Evolutionary conservation across 2,888 invertebrate species (phyloP).

Genomic region (Epinotia brunnichana): DNA sequence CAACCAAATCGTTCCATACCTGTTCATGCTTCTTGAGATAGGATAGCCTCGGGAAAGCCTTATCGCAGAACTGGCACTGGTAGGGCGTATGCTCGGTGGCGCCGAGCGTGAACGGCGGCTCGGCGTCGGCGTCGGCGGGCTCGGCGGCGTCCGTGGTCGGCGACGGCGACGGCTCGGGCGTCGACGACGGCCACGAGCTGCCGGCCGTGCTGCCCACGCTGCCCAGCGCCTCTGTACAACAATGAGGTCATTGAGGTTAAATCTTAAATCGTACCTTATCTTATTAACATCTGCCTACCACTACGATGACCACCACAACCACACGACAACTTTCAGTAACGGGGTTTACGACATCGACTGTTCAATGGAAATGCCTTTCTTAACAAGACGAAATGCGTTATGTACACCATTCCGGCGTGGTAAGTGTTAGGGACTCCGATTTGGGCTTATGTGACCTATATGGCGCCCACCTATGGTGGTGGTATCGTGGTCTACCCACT

Average conservation of each 20-base stretch:
- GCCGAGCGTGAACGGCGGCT: conserved; percentile 86
- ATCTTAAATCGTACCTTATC: not conserved
- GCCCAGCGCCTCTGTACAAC: conserved; percentile 85
- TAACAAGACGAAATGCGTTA: no score
- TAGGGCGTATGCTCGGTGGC: conserved; percentile 91
- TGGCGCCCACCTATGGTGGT: no score
- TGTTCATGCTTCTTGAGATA: conserved; percentile 96
- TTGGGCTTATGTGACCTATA: no score
- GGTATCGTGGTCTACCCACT: no score
- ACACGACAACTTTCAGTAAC: no score
- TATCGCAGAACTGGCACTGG: conserved; percentile 96
- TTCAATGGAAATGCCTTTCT: no score
- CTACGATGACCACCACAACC: no score
- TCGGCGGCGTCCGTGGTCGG: conserved; percentile 87
- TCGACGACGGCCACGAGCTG: conserved; percentile 87
- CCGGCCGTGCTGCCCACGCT: conserved; percentile 86
- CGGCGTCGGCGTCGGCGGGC: conserved; percentile 85
- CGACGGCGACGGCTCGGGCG: conserved; percentile 84
- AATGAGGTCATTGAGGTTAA: conserved; percentile 38
- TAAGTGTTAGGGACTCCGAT: no score
- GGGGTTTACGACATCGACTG: no score
- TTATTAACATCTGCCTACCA: no score
- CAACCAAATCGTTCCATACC: conserved; percentile 78
- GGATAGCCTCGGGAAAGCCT: conserved; percentile 93
- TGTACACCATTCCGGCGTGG: no score